Percentiles rank a stretch among this genome's conserved stretches.
Evolutionary conservation across 2,113 vertebrate genomes (phyloP).

Genomic region (Dryoscopus gambensis): DNA sequence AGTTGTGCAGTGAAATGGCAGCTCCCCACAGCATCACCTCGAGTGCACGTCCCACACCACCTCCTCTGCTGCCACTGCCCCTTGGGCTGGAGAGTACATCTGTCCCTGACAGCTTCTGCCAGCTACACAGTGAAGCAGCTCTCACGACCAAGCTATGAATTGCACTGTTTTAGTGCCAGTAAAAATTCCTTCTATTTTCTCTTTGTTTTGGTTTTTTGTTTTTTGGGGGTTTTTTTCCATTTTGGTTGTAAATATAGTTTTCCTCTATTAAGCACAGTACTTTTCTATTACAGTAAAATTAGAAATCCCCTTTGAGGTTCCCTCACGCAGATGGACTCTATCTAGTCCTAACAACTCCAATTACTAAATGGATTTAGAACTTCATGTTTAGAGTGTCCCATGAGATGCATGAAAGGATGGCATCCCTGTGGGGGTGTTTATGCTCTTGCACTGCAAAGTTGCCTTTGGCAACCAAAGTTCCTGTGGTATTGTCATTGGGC

Average conservation of each 20-base stretch:
- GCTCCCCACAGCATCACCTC: accelerated
- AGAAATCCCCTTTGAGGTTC: background rate
- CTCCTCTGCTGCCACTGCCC: background rate
- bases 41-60: accelerated
- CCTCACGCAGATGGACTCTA: background rate
- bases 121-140: background rate
- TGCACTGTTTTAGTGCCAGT: background rate
- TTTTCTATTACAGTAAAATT: background rate
- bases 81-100: background rate
- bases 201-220: no score
- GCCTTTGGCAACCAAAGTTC: background rate
- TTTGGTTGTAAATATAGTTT: background rate
- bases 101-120: background rate
- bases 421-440: background rate
- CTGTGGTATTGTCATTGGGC: background rate
- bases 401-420: background rate
- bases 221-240: background rate
- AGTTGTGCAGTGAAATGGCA: background rate
- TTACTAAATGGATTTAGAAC: background rate
- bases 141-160: background rate
- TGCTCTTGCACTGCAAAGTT: background rate
- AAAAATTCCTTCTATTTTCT: background rate
- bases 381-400: background rate
- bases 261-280: background rate
- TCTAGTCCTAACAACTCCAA: background rate